Conservation (phyloP, 2,797 vertebrate species). For the Artibeus lituratus region DNA sequence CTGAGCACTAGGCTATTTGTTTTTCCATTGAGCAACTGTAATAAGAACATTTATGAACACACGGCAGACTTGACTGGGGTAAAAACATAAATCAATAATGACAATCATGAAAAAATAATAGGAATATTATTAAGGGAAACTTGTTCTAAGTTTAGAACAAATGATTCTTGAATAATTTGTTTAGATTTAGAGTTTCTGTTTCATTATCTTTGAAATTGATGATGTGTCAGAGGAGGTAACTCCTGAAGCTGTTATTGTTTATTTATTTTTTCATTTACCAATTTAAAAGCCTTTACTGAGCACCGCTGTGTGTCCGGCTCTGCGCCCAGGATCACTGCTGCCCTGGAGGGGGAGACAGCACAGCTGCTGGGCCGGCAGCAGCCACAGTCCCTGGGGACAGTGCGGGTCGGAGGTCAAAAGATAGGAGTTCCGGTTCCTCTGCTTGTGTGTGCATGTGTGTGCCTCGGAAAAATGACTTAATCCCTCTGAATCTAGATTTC, state of each 20-base stretch:
- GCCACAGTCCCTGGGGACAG: neutral
- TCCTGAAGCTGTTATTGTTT: neutral
- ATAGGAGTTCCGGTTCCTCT: neutral
- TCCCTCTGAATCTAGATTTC: neutral
- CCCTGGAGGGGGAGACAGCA: neutral
- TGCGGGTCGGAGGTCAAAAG: neutral
- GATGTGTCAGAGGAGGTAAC: neutral
- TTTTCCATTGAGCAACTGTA: neutral
- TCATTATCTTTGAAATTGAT: neutral
- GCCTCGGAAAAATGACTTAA: neutral
- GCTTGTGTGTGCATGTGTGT: neutral
- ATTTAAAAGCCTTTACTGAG: neutral
- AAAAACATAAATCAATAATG: neutral
- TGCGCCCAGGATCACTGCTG: too few relatives aligned
- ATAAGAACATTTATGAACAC: neutral
- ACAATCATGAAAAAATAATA: neutral
- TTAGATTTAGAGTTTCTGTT: neutral
- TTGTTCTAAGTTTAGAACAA: neutral
- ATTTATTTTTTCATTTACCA: neutral
- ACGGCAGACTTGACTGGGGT: neutral
- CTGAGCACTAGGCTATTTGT: neutral
- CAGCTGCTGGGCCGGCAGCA: accelerated
- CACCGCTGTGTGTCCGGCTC: neutral
- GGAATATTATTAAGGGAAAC: neutral
- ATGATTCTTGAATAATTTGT: neutral